Conservation (phyloP, 2,888 invertebrate genomes). For the Acleris laterana region DNA sequence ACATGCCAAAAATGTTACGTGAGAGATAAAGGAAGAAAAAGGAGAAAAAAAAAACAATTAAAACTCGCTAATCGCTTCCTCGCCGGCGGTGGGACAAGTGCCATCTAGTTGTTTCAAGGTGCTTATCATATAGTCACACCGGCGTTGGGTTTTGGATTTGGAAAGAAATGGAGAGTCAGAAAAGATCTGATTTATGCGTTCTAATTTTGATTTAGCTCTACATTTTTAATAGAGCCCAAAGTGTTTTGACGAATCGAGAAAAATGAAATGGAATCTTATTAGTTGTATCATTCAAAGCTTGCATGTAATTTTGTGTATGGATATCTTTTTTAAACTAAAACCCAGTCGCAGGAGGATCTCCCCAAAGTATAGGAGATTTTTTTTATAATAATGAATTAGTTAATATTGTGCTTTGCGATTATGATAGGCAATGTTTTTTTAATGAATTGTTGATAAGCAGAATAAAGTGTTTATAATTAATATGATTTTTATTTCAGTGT, state of each 20-base stretch:
- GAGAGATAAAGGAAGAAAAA: too few relatives aligned
- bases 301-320: not conserved
- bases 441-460: constrained; percentile 59
- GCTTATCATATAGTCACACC: not conserved
- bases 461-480: constrained; percentile 48
- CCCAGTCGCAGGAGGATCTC: constrained; percentile 19
- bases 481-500: not conserved
- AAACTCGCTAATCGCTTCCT: too few relatives aligned
- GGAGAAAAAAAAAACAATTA: too few relatives aligned
- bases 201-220: not conserved
- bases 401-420: constrained; percentile 47
- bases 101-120: not conserved
- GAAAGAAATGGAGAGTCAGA: not conserved
- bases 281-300: too few relatives aligned
- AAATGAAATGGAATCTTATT: too few relatives aligned
- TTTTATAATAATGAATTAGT: constrained; percentile 35
- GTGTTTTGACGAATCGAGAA: too few relatives aligned
- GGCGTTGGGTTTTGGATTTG: constrained; percentile 4
- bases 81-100: too few relatives aligned
- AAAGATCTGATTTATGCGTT: not conserved
- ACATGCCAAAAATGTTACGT: too few relatives aligned
- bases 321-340: constrained; percentile 22
- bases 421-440: constrained; percentile 53
- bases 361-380: constrained; percentile 23
- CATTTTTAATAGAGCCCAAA: not conserved